phyloP scores from a whole-genome alignment of 1,140 invertebrate species.

The Drosophila prosaltans region DNA sequence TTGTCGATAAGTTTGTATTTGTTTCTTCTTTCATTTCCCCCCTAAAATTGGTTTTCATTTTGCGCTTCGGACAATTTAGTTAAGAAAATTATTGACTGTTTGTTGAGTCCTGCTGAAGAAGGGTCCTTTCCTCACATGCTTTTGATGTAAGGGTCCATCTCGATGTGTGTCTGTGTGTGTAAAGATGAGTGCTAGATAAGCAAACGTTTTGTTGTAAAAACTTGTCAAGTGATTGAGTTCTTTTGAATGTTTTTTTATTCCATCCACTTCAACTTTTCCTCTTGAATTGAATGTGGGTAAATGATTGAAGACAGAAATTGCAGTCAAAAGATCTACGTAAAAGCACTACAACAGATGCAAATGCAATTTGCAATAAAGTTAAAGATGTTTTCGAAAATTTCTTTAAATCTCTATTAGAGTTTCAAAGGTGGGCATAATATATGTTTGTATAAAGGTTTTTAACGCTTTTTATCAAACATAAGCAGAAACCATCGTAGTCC shows the following conservation, averaged over 20 bases:
- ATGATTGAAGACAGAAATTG: neutral
- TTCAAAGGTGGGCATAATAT: too few relatives aligned
- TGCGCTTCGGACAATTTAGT: constrained; percentile 67
- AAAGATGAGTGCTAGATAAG: constrained; percentile 58
- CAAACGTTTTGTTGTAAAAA: constrained; percentile 54
- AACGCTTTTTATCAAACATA: too few relatives aligned
- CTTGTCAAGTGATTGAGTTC: constrained; percentile 48
- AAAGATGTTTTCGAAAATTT: neutral
- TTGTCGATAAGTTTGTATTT: constrained; percentile 68
- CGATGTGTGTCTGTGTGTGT: neutral
- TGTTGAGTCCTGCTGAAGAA: constrained; percentile 44
- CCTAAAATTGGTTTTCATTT: constrained; percentile 47
- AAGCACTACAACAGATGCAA: too few relatives aligned
- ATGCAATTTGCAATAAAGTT: neutral
- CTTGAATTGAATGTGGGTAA: neutral
- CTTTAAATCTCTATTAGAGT: too few relatives aligned
- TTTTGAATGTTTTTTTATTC: constrained; percentile 16
- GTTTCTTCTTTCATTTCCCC: constrained; percentile 53
- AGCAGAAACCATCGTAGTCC: too few relatives aligned
- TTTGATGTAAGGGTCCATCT: neutral
- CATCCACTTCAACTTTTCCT: neutral
- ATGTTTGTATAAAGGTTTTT: too few relatives aligned
- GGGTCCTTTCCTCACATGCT: neutral
- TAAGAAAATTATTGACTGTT: constrained; percentile 74
- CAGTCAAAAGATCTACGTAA: neutral